phyloP scores from a whole-genome alignment of 2,797 vertebrate genomes.

The Percopsis omiscomaycus region DNA sequence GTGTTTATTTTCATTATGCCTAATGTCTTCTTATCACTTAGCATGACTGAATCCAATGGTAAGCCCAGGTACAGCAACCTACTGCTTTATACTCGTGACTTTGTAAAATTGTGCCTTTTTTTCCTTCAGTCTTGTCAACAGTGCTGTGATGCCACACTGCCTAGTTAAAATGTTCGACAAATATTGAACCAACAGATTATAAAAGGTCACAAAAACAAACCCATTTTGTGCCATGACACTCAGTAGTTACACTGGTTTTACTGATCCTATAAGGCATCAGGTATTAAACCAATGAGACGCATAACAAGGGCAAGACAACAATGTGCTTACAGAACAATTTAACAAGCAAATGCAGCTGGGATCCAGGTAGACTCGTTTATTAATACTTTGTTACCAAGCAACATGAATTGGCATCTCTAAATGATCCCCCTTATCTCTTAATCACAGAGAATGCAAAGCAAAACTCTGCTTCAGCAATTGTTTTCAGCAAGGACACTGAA shows the following conservation, averaged over 20 bases:
- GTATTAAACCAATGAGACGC: slow-evolving; percentile 8
- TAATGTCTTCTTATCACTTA: background rate
- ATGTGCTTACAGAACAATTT: slow-evolving; percentile 12
- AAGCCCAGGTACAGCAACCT: background rate
- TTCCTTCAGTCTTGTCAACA: slow-evolving; percentile 37
- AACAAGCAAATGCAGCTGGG: slow-evolving; percentile 4
- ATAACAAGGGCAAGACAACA: slow-evolving; percentile 17
- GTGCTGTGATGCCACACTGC: slow-evolving; percentile 26
- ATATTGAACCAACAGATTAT: slow-evolving; percentile 46
- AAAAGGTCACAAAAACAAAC: slow-evolving; percentile 44
- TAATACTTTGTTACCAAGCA: slow-evolving; percentile 31
- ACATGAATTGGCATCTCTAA: slow-evolving; percentile 28
- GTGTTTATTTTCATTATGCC: slow-evolving; percentile 8
- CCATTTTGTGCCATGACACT: slow-evolving; percentile 26
- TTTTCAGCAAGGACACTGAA: no score
- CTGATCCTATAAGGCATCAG: slow-evolving; percentile 23
- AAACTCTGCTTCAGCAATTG: background rate
- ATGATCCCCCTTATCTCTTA: slow-evolving; percentile 23
- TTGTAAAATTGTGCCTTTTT: slow-evolving; percentile 32
- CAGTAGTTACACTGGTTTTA: slow-evolving; percentile 21
- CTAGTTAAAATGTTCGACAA: slow-evolving; percentile 35
- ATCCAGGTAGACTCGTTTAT: background rate
- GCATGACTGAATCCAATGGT: background rate
- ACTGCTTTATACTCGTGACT: slow-evolving; percentile 9
- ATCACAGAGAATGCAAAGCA: background rate